Evolutionary conservation across 2,888 invertebrate species (phyloP), one percentile per base, ranked within the genome.

Genomic region (Formica aserva): DNA sequence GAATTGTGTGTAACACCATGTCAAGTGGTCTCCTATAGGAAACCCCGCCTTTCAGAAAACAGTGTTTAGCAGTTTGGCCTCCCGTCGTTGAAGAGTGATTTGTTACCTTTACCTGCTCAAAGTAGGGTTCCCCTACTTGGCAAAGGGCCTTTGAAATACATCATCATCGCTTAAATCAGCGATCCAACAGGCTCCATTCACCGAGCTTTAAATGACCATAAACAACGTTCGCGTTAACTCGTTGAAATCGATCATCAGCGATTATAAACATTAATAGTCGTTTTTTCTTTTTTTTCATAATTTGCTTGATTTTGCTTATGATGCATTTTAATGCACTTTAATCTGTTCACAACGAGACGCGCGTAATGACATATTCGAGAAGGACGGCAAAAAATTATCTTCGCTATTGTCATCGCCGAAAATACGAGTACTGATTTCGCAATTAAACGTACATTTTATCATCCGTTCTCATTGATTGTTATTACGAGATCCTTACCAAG

Each of bases 11-110:
- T 91, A 91, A 91, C 91, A 90, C 91, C 91, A 91, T 92, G 93
- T 94, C 94, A 94, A 94, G 94, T 93, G 94, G 93, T 92, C 91
- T 93, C 94, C 94, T 92, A 93, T 92, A 89, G 92, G 86, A 92
- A 86, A 90, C 91, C 87, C 90, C 91, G 88, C 93, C 93, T 93
- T 93, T 93, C 92, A 94, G 89, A 86, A 89, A 90, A 88, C 89
- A 84, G 86, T 86, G 84, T 88, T 88, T 90, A 88, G 87, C 86
- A 89, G 88, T 82, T 88, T 85, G 87, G 85, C 86, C 88, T 85
- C 77, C 82, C 84, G 84, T 89, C 89, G 87, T 89, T 87, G 85
- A 81, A 90, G 87, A 90, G 86, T 90, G 90, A 90, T 90, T 90
- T 90, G 90, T 90, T 90, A 90, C 89, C 85, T 89, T 90, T 90